These are phyloP conservation scores for Sminthopsis crassicaudata DNA, from an alignment of 2,113 vertebrate genomes.

Conservation along the genomic window DNA sequence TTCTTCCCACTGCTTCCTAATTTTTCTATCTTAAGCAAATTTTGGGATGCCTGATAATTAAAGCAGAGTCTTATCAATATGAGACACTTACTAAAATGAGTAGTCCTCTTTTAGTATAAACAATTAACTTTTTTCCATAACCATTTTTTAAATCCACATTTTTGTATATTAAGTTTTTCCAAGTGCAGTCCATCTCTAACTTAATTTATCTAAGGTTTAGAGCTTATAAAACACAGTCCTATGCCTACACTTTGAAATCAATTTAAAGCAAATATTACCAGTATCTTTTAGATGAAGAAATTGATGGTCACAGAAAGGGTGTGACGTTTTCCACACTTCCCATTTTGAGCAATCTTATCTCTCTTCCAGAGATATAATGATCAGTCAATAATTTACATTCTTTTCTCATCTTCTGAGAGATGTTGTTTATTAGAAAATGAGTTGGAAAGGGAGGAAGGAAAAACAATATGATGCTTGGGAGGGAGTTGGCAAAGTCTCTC, in stretches of 20 bases:
- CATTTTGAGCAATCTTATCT: background rate
- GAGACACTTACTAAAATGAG: background rate
- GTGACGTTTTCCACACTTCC: background rate
- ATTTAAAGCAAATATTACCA: background rate
- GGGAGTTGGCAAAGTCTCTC: background rate
- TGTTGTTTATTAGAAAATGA: background rate
- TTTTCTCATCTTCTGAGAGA: background rate
- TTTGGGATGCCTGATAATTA: background rate
- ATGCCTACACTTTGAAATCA: background rate
- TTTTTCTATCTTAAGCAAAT: constrained; percentile 27
- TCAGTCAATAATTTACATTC: background rate
- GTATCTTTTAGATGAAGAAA: background rate
- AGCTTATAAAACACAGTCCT: background rate
- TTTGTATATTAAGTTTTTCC: background rate
- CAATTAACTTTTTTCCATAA: background rate
- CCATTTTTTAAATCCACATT: background rate
- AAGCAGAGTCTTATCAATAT: background rate
- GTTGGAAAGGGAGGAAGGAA: background rate
- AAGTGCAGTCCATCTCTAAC: background rate
- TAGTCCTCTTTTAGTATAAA: background rate
- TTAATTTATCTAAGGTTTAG: background rate
- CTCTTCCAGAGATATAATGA: background rate
- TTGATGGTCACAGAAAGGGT: background rate
- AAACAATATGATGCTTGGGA: background rate
- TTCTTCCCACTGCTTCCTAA: constrained; percentile 8